Evolutionary conservation across 2,113 vertebrate species (phyloP).

Genomic region (Stegostoma tigrinum): DNA sequence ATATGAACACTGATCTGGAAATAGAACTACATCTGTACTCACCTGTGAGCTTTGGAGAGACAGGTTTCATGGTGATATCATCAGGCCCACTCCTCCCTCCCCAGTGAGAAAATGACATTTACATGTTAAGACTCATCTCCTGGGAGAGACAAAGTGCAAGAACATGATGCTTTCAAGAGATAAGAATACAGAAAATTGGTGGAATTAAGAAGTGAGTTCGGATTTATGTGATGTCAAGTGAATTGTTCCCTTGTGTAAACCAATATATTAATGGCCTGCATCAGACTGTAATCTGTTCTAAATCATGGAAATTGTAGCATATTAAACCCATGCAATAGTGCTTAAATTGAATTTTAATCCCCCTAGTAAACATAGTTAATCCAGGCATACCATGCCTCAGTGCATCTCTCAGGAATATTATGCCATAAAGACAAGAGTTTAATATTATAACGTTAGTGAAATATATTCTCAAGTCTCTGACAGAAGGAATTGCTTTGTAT

Average conservation of each 20-base stretch:
- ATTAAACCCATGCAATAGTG: neutral
- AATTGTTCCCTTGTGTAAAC: slow-evolving; percentile 15
- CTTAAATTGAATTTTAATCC: slow-evolving; percentile 28
- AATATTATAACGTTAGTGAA: slow-evolving; percentile 12
- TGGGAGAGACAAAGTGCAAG: neutral
- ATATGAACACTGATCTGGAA: neutral
- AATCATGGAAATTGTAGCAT: neutral
- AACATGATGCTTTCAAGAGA: neutral
- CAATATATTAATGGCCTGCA: slow-evolving; percentile 17
- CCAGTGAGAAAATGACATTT: neutral
- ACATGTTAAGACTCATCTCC: neutral
- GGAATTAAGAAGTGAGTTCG: neutral
- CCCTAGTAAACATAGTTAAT: neutral
- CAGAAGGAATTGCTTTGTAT: neutral
- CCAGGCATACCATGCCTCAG: slow-evolving; percentile 1
- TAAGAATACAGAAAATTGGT: neutral
- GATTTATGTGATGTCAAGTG: neutral
- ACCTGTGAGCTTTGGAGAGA: neutral
- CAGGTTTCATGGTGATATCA: neutral
- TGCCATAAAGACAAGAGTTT: slow-evolving; percentile 12
- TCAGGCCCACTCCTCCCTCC: neutral
- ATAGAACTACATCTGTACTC: neutral
- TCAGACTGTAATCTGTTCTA: slow-evolving; percentile 8
- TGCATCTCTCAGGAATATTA: slow-evolving; percentile 17
- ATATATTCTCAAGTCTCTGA: neutral